Percentiles rank a stretch among this genome's conserved stretches.
These are phyloP conservation scores for Lamprotornis superbus DNA, from an alignment of 2,113 vertebrate species.

Conservation along the genomic window DNA sequence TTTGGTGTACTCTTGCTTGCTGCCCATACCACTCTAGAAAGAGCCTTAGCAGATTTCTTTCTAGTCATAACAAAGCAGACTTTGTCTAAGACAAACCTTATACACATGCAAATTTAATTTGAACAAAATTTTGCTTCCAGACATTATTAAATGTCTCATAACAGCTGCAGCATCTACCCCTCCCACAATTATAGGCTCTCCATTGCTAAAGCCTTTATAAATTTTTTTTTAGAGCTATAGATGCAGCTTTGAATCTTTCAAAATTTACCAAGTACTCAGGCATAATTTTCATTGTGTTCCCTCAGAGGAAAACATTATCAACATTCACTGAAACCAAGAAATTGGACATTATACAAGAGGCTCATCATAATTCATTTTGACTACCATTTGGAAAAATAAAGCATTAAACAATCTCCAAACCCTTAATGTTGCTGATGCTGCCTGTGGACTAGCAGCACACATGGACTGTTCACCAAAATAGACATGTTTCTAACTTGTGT, in stretches of 20 bases:
- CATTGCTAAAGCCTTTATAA: neutral
- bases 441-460: neutral
- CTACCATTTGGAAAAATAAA: neutral
- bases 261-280: neutral
- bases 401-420: neutral
- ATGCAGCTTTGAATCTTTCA: neutral
- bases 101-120: neutral
- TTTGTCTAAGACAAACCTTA: neutral
- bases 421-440: neutral
- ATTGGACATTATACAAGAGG: neutral
- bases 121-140: neutral
- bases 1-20: neutral
- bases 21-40: neutral
- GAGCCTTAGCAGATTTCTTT: neutral
- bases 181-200: neutral
- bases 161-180: neutral
- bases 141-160: neutral
- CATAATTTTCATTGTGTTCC: neutral
- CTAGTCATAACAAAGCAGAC: neutral
- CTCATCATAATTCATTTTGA: neutral
- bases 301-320: neutral
- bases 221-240: neutral
- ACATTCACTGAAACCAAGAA: neutral
- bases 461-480: fast-evolving
- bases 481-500: neutral